Conservation (phyloP, 2,888 invertebrate species). For the Euplagia quadripunctaria region DNA sequence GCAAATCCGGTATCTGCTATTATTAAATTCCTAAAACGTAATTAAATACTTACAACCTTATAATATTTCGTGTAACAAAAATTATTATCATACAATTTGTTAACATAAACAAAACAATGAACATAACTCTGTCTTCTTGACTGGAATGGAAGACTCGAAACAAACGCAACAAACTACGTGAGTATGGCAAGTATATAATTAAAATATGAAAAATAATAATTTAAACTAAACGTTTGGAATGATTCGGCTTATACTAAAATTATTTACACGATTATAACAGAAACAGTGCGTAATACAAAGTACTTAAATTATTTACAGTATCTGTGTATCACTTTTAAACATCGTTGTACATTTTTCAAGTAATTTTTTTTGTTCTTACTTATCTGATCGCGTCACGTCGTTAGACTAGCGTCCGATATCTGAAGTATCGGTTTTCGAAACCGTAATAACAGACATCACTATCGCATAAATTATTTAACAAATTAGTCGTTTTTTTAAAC, state of each 20-base stretch:
- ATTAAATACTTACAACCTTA: slow-evolving; percentile 41
- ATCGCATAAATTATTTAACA: slow-evolving; percentile 52
- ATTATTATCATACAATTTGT: slow-evolving; percentile 76
- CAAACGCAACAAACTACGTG: slow-evolving; percentile 76
- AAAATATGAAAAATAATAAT: slow-evolving; percentile 82
- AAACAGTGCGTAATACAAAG: slow-evolving; percentile 69
- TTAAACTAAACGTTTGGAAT: slow-evolving; percentile 84
- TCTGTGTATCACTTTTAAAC: slow-evolving; percentile 53
- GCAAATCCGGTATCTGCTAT: slow-evolving; percentile 13
- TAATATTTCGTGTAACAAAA: slow-evolving; percentile 69
- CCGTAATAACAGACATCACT: slow-evolving; percentile 38
- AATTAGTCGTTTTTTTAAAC: slow-evolving; percentile 58
- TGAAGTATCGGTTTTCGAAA: slow-evolving; percentile 36
- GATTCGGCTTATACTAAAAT: slow-evolving; percentile 73
- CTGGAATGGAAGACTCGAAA: slow-evolving; percentile 79
- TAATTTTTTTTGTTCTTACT: slow-evolving; percentile 35
- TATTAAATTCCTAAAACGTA: slow-evolving; percentile 34
- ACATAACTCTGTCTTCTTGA: slow-evolving; percentile 71
- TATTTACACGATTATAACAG: slow-evolving; percentile 84
- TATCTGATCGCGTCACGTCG: slow-evolving; percentile 38
- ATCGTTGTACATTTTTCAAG: slow-evolving; percentile 53
- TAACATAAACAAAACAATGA: slow-evolving; percentile 83
- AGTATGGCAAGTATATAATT: slow-evolving; percentile 84
- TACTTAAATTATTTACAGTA: slow-evolving; percentile 64
- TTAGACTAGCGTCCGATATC: slow-evolving; percentile 43